A percentile compares a stretch with the other conserved stretches of the same genome.
Conservation (phyloP, 1,140 invertebrate species). For the Pentalonia nigronervosa region DNA sequence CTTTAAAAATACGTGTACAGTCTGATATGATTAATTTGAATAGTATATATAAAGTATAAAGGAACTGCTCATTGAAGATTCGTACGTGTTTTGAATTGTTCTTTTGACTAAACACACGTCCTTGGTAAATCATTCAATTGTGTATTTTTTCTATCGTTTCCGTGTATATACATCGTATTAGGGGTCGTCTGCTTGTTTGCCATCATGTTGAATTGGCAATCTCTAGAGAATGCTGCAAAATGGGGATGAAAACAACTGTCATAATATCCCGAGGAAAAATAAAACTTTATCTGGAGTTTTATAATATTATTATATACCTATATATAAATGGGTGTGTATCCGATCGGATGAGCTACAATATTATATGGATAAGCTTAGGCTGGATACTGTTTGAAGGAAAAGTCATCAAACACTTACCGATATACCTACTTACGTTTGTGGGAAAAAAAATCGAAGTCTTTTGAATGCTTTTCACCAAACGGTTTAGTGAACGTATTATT, state of each 20-base stretch:
- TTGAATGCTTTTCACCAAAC: background rate
- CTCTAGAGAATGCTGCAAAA: background rate
- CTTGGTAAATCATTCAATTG: slow-evolving; percentile 20
- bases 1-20: background rate
- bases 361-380: background rate
- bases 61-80: background rate
- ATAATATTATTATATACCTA: background rate
- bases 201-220: background rate
- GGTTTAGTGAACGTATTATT: background rate
- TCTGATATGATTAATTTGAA: background rate
- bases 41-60: background rate
- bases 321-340: background rate
- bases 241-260: slow-evolving; percentile 6
- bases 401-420: background rate
- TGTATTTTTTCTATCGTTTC: background rate
- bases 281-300: background rate
- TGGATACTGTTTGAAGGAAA: background rate
- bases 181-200: background rate
- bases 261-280: background rate
- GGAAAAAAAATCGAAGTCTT: slow-evolving; percentile 1
- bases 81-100: slow-evolving; percentile 4
- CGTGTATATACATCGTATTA: background rate
- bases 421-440: background rate
- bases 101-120: slow-evolving; percentile 8
- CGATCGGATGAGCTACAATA: background rate